Conservation (phyloP, 2,888 invertebrate genomes). For the Agriopis aurantiaria region DNA sequence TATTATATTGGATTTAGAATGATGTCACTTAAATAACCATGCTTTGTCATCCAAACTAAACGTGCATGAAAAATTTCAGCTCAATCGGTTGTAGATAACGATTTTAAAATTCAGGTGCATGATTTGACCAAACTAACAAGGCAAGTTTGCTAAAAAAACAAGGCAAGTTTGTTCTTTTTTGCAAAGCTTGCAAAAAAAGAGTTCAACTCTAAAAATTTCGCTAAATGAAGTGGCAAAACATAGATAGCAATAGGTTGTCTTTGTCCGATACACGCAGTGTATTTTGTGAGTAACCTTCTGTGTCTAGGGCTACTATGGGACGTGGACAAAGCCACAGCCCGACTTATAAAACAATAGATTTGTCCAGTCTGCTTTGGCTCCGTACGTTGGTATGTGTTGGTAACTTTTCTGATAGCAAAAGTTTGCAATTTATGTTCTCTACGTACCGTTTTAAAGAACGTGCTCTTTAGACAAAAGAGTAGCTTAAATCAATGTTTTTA, state of each 20-base stretch:
- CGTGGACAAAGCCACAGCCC: conserved; percentile 47
- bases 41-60: too few relatives aligned
- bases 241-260: conserved; percentile 3
- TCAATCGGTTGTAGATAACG: too few relatives aligned
- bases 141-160: too few relatives aligned
- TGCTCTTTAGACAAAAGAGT: too few relatives aligned
- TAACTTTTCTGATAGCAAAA: conserved; percentile 41
- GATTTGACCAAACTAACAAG: too few relatives aligned
- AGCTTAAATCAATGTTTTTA: too few relatives aligned
- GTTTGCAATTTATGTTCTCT: conserved; percentile 16
- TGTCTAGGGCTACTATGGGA: conserved; percentile 2
- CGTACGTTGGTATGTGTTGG: conserved; percentile 21
- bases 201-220: conserved; percentile 1
- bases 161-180: too few relatives aligned
- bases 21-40: too few relatives aligned
- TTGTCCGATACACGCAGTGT: conserved; percentile 12
- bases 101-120: too few relatives aligned
- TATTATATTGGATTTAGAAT: too few relatives aligned
- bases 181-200: background rate
- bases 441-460: too few relatives aligned
- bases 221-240: conserved; percentile 3
- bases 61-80: too few relatives aligned
- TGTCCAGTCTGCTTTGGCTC: conserved; percentile 42
- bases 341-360: conserved; percentile 57
- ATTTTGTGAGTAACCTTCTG: conserved; percentile 2